phyloP scores from a whole-genome alignment of 2,797 vertebrate species.

The Sebastiscus albofasciatus region DNA sequence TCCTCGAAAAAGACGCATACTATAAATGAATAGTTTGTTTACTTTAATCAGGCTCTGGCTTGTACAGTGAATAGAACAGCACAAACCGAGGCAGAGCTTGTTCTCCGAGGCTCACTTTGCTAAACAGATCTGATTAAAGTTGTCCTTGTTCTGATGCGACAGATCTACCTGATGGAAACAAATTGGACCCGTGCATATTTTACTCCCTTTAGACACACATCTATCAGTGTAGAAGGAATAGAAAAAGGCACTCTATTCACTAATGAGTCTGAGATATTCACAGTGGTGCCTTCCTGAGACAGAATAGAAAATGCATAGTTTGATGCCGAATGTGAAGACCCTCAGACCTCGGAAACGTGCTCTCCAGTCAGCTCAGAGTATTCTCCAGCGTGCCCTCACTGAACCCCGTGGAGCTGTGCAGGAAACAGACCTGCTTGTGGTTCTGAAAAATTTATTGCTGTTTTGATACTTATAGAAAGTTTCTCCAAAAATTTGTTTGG shows the following conservation, averaged over 20 bases:
- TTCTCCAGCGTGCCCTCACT: slow-evolving; percentile 8
- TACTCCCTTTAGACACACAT: slow-evolving; percentile 10
- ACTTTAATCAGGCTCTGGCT: slow-evolving; percentile 40
- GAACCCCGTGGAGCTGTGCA: background rate
- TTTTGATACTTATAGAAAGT: background rate
- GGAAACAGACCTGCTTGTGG: background rate
- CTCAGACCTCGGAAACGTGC: slow-evolving; percentile 7
- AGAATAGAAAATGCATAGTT: slow-evolving; percentile 32
- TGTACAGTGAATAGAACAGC: slow-evolving; percentile 1
- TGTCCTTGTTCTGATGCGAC: background rate
- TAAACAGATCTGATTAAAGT: slow-evolving; percentile 48
- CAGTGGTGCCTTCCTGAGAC: slow-evolving; percentile 13
- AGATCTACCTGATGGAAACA: slow-evolving; percentile 27
- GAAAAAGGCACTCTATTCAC: slow-evolving; percentile 20
- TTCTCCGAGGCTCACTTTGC: slow-evolving; percentile 35
- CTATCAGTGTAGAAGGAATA: slow-evolving; percentile 14
- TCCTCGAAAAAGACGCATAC: slow-evolving; percentile 2
- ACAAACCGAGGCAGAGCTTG: slow-evolving; percentile 5
- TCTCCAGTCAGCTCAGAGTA: slow-evolving; percentile 23
- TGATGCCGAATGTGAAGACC: slow-evolving; percentile 10
- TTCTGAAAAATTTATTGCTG: background rate
- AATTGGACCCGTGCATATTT: slow-evolving; percentile 25
- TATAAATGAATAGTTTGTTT: slow-evolving; percentile 55
- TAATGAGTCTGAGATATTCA: slow-evolving; percentile 56
- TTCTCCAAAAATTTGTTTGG: background rate